Percentiles rank a stretch among this genome's conserved stretches.
Evolutionary conservation across 2,888 invertebrate species (phyloP).

Genomic region (Watsonalla binaria): DNA sequence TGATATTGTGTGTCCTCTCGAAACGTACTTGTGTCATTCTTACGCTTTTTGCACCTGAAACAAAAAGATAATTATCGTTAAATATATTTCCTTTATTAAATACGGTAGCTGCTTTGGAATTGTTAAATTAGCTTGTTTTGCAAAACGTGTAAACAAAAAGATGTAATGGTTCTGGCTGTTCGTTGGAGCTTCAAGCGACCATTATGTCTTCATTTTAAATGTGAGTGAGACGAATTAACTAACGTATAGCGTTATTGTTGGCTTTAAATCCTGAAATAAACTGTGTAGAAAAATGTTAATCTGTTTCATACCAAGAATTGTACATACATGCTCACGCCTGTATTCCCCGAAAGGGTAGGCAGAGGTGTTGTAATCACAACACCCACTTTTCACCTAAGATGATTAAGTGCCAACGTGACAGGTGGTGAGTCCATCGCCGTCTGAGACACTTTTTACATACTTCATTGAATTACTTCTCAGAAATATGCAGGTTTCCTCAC

Average conservation of each 20-base stretch:
- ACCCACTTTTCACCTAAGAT: too few species aligned
- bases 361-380: too few species aligned
- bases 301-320: neutral
- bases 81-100: constrained; percentile 29
- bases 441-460: too few species aligned
- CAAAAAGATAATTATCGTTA: constrained; percentile 46
- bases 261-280: constrained; percentile 17
- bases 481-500: too few species aligned
- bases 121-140: constrained; percentile 35
- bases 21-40: constrained; percentile 30
- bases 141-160: constrained; percentile 31
- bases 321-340: too few species aligned
- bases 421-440: too few species aligned
- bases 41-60: constrained; percentile 52
- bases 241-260: constrained; percentile 15
- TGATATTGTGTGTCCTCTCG: constrained; percentile 18
- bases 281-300: constrained; percentile 14
- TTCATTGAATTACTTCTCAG: too few species aligned
- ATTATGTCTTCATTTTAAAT: constrained; percentile 59
- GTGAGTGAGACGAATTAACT: constrained; percentile 31
- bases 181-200: constrained; percentile 44
- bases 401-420: too few species aligned
- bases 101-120: constrained; percentile 43
- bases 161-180: constrained; percentile 34
- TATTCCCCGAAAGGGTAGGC: too few species aligned